A percentile compares a stretch with the other conserved stretches of the same genome.
phyloP scores from a whole-genome alignment of 2,888 invertebrate species.

The Metallyticus violacea region DNA sequence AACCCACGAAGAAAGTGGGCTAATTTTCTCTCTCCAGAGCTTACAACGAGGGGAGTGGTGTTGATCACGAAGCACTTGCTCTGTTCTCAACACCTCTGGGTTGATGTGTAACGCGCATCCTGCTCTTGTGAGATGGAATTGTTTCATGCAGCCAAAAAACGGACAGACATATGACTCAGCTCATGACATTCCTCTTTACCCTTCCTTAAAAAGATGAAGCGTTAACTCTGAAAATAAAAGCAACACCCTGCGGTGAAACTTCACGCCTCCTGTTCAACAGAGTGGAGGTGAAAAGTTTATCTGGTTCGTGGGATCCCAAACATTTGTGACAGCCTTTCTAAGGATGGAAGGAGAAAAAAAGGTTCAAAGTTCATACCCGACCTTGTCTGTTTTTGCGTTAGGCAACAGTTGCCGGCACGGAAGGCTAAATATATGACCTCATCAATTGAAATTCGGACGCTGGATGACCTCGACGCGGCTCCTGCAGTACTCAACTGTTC shows the following conservation, averaged over 20 bases:
- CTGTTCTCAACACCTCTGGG: not conserved
- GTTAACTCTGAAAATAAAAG: not conserved
- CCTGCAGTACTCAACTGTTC: not conserved
- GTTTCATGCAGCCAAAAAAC: not conserved
- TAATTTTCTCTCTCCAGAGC: not conserved
- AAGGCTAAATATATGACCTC: too few species aligned
- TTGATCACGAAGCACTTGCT: not conserved
- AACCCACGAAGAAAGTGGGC: not conserved
- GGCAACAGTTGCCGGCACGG: too few species aligned
- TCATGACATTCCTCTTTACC: not conserved
- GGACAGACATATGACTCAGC: not conserved
- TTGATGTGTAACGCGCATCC: not conserved
- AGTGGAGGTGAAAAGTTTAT: not conserved
- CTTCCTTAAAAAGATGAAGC: not conserved
- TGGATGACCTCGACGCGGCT: too few species aligned
- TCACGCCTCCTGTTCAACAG: not conserved
- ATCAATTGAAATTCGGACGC: too few species aligned
- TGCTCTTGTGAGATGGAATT: not conserved
- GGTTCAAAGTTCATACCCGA: not conserved
- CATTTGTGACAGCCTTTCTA: not conserved
- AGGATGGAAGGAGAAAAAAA: not conserved
- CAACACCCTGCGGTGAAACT: not conserved
- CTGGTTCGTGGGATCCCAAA: not conserved
- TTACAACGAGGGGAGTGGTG: not conserved
- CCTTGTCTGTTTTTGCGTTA: not conserved